phyloP scores from a whole-genome alignment of 2,797 vertebrate genomes.

The Urosaurus nigricauda region DNA sequence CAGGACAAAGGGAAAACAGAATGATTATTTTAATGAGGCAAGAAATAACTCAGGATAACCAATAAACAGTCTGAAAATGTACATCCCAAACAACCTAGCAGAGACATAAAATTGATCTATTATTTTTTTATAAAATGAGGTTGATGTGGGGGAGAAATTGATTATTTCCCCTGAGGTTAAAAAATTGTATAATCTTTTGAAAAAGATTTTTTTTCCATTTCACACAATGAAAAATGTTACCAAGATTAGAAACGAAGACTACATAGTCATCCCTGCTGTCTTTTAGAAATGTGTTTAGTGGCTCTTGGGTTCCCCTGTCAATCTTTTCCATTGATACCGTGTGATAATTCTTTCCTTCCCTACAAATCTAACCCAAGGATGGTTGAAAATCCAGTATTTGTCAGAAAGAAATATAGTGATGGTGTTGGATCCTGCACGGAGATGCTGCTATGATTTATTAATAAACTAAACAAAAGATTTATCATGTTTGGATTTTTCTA shows the following conservation, averaged over 20 bases:
- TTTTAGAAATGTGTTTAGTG: conserved; percentile 27
- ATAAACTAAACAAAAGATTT: conserved; percentile 31
- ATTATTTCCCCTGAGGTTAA: conserved; percentile 10
- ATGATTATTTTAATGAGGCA: conserved; percentile 22
- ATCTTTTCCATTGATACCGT: conserved; percentile 30
- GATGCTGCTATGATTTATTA: conserved; percentile 13
- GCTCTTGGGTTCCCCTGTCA: neutral
- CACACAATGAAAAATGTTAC: neutral
- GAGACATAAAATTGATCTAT: conserved; percentile 10
- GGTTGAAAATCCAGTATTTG: conserved; percentile 9
- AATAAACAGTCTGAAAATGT: neutral
- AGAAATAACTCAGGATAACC: neutral
- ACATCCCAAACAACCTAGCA: rapidly evolving
- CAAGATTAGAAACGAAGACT: conserved; percentile 30
- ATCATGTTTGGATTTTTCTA: conserved; percentile 24
- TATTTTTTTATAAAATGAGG: conserved; percentile 22
- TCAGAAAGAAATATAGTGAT: conserved; percentile 31
- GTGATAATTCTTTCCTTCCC: conserved; percentile 17
- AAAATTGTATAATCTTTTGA: neutral
- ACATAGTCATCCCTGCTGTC: neutral
- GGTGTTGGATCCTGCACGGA: neutral
- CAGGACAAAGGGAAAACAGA: neutral
- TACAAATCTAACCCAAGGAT: conserved; percentile 23
- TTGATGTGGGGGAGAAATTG: neutral
- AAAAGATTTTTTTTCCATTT: conserved; percentile 15